Conservation (phyloP, 2,797 vertebrate genomes). For the Heliangelus exortis region DNA sequence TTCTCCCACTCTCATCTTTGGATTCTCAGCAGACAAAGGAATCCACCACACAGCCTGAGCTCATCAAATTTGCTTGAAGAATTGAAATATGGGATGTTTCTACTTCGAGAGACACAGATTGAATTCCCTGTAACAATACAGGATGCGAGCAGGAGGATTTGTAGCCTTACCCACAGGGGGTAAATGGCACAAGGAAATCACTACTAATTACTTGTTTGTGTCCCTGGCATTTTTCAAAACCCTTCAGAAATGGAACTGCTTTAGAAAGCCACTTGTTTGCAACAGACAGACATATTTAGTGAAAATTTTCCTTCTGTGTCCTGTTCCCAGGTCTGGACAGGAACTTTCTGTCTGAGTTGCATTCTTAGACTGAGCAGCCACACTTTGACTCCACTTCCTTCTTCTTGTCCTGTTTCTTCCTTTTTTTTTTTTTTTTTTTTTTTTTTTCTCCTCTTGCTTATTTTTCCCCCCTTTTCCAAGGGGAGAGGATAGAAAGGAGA, state of each 20-base stretch:
- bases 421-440: background rate
- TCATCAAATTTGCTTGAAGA: background rate
- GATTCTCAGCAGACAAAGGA: background rate
- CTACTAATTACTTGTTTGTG: background rate
- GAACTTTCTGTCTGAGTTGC: background rate
- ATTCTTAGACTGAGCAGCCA: background rate
- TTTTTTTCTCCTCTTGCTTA: background rate
- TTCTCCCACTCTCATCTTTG: fast-evolving
- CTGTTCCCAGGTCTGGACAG: background rate
- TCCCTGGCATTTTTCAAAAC: background rate
- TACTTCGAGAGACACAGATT: background rate
- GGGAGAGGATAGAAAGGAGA: fast-evolving
- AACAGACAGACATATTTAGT: background rate
- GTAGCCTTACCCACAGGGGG: background rate
- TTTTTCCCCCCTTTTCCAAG: fast-evolving
- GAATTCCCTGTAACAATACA: background rate
- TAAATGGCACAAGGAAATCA: background rate
- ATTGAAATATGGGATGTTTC: background rate
- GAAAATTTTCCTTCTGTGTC: background rate
- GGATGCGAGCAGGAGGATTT: background rate
- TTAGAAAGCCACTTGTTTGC: background rate
- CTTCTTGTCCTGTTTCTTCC: background rate
- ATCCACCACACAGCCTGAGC: background rate
- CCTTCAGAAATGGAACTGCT: background rate
- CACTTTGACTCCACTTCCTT: background rate